Evolutionary conservation across 2,797 vertebrate genomes (phyloP), one percentile per base, ranked within the genome.

Genomic region (Falco biarmicus): DNA sequence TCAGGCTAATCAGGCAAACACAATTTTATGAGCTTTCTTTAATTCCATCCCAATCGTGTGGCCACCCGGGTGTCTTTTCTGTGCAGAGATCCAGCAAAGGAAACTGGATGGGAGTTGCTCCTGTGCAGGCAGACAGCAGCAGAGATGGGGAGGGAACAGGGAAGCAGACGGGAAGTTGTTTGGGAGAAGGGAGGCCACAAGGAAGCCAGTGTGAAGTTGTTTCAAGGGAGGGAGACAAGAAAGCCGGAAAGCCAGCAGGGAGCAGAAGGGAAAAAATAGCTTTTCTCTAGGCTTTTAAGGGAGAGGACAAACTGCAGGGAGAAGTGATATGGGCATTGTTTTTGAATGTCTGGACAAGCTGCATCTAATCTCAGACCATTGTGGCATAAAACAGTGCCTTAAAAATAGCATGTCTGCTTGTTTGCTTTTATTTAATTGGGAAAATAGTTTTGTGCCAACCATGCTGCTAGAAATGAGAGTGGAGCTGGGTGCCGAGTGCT

Each of bases 251-350:
- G 85, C 81, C 95, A 94, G 86, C 94, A 24, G 88, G 96, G 94
- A 95, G 95, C 91, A 92, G 79, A 89, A 87, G 85, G 96, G 94
- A 96, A 95, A 96, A 96, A 97, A 95, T 93, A 97, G 90, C 88
- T 92, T 95, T 96, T 91, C 91, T 88, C 60, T 59, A 28, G 45
- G 89, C 90, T 96, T 97, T 96, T 91, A 89, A 95, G 80, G 56
- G 84, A 90, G 87, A 96, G 70, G 71, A 61, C 64, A 92, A 60
- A 85, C 82, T 39, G 43, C 14, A 73, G 60, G 80, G 92, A 93
- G 45, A 78, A 65, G 32, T 74, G 47, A 16, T 84, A 68, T 45
- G 70, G 87, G 84, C 87, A 97, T 97, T 95, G 93, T 96, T 97
- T 94, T 82, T 91, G 61, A 80, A 71, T 14, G 90, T 96, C 94